These are phyloP conservation scores for Perca fluviatilis DNA, from an alignment of 2,113 vertebrate species.

Conservation along the genomic window DNA sequence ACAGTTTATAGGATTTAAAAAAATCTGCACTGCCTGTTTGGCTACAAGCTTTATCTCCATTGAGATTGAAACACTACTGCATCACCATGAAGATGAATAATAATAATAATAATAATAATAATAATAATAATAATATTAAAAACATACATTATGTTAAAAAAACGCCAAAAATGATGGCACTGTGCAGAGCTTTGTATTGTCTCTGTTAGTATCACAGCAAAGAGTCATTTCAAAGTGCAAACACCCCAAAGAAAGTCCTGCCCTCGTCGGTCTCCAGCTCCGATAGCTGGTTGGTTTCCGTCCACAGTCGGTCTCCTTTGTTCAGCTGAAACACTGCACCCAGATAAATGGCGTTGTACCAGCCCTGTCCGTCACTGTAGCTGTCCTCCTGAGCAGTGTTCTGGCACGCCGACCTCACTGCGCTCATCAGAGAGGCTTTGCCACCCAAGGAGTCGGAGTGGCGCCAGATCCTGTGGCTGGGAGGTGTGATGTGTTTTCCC, in stretches of 20 bases:
- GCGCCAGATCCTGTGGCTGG: constrained; percentile 78
- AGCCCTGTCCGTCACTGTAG: constrained; percentile 35
- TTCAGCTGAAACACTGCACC: constrained; percentile 82
- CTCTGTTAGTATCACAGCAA: background rate
- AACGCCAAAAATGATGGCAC: background rate
- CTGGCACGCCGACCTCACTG: constrained; percentile 76
- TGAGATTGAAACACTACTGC: constrained; percentile 62
- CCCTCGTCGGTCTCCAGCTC: constrained; percentile 70
- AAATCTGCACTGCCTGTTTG: background rate
- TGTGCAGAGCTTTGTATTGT: background rate
- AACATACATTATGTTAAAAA: constrained; percentile 37
- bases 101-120: constrained; percentile 32
- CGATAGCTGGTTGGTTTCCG: constrained; percentile 58
- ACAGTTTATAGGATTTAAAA: constrained; percentile 68
- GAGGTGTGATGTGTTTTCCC: background rate
- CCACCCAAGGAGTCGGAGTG: constrained; percentile 53
- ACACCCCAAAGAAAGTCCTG: constrained; percentile 83
- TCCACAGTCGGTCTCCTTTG: constrained; percentile 77
- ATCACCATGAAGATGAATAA: constrained; percentile 73
- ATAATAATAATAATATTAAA: constrained; percentile 36
- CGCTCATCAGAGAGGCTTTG: constrained; percentile 68
- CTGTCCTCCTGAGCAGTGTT: background rate
- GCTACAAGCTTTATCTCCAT: constrained; percentile 65
- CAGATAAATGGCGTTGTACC: constrained; percentile 83
- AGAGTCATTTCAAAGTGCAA: constrained; percentile 76